Evolutionary conservation across 2,113 vertebrate genomes (phyloP), one percentile per base, ranked within the genome.

Genomic region (Cololabis saira): DNA sequence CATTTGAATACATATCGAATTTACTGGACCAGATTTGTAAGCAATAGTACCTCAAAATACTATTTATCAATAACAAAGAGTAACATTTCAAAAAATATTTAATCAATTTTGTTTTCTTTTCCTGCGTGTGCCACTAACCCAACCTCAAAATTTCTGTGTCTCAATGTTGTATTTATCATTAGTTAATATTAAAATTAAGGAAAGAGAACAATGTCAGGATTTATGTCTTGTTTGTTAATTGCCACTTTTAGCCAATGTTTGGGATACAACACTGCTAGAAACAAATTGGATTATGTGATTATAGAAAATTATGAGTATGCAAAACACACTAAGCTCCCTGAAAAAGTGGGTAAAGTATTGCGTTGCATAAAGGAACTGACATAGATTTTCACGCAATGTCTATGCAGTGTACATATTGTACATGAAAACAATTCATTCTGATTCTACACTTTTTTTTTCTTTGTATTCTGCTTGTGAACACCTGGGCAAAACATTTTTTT

Each of bases 281-380:
- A 81, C 74, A 80, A 85, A 87, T 69, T 78, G 74, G 71, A 82
- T 85, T 80, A 78, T 81, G 77, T 76, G 80, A 77, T 83, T 71
- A 81, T 42, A 69, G 54, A 17, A 79, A 75, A 80, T 83, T 52
- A 60, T 77, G 58, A 79, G 71, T 42, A 54, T 37, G 30, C 45
- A 53, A 48, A 60, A 74, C 21, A 52, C 47, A 41, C 14, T 17
- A 55, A 67, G 47, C 53, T 30, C 41, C 24, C 50, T 9, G 17
- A 22, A 30, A 10, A 52, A 30, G 42, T 52, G 16, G 33, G 12
- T 27, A 17, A 65, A 43, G 37, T 52, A 5, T 19, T 41, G 0
- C 21, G 10, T 47, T 40, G 16, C 44, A 30, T 17, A 11, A 65
- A 19, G 24, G 2, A 18, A 27, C 15, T 15, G n/a, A 2, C 52